These are phyloP conservation scores for Petromus typicus DNA, from an alignment of 2,113 vertebrate genomes.

Conservation along the genomic window DNA sequence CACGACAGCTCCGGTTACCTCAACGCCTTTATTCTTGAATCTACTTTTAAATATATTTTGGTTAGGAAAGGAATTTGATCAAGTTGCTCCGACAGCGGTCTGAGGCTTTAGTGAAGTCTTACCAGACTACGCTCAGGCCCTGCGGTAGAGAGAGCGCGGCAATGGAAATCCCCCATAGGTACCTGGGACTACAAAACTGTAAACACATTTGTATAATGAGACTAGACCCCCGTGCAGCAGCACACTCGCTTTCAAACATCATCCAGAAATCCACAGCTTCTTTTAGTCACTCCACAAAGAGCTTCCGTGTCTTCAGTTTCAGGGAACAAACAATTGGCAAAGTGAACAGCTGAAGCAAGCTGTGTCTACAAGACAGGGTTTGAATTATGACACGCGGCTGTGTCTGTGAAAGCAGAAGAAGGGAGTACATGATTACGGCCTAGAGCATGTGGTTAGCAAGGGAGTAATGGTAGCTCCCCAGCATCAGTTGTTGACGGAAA, in stretches of 20 bases:
- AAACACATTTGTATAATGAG: slow-evolving; percentile 57
- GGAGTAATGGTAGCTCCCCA: slow-evolving; percentile 82
- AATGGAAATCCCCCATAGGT: slow-evolving; percentile 23
- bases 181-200: slow-evolving; percentile 21
- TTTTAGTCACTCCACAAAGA: slow-evolving; percentile 81
- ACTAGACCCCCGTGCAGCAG: slow-evolving; percentile 31
- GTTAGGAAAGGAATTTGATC: background rate
- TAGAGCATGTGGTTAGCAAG: slow-evolving; percentile 83
- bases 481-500: slow-evolving; percentile 82
- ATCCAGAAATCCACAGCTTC: slow-evolving; percentile 72
- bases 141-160: background rate
- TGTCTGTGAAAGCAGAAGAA: slow-evolving; percentile 83
- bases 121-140: background rate
- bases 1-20: background rate
- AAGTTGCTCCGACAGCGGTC: background rate
- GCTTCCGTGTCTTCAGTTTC: slow-evolving; percentile 84
- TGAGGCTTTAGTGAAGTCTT: background rate
- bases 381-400: slow-evolving; percentile 86
- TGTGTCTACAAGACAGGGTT: slow-evolving; percentile 87
- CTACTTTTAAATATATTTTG: background rate
- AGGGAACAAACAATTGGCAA: slow-evolving; percentile 82
- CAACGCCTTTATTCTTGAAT: background rate
- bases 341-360: slow-evolving; percentile 87
- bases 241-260: slow-evolving; percentile 48
- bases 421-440: slow-evolving; percentile 84